These are phyloP conservation scores for Panagrolaimus sp. DNA, from an alignment of 1,140 invertebrate genomes.

Conservation along the genomic window DNA sequence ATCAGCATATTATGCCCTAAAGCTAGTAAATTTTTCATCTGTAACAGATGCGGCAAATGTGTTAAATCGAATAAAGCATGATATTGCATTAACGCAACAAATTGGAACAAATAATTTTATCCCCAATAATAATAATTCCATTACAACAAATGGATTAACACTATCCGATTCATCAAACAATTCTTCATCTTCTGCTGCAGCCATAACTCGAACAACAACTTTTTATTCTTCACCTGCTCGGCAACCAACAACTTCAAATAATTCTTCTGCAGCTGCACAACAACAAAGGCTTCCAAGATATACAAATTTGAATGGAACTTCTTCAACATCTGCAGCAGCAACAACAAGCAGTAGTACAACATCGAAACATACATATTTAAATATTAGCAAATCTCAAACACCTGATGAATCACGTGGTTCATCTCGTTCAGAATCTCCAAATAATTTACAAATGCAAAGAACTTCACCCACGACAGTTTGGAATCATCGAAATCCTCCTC, in stretches of 20 bases:
- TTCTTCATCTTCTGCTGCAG: too few relatives aligned
- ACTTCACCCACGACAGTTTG: not conserved
- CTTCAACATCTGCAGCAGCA: not conserved
- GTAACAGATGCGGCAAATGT: constrained; percentile 36
- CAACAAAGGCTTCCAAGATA: constrained; percentile 2
- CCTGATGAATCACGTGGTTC: not conserved
- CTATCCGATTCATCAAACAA: not conserved
- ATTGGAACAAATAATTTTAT: not conserved
- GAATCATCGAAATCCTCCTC: not conserved
- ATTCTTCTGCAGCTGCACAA: not conserved
- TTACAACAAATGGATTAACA: too few relatives aligned
- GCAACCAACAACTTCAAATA: not conserved
- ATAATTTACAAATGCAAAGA: not conserved
- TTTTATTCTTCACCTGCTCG: not conserved
- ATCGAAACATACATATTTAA: not conserved
- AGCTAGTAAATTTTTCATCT: constrained; percentile 47
- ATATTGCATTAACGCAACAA: constrained; percentile 15
- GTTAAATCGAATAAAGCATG: constrained; percentile 18
- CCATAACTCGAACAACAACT: constrained; percentile 5
- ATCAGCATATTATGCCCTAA: constrained; percentile 46
- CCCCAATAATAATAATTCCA: not conserved
- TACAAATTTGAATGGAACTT: not conserved
- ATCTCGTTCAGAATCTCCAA: not conserved
- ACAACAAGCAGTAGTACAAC: too few relatives aligned
- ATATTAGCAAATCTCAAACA: not conserved